These are phyloP conservation scores for Ceyx cyanopectus DNA, from an alignment of 2,113 vertebrate genomes.

Conservation along the genomic window DNA sequence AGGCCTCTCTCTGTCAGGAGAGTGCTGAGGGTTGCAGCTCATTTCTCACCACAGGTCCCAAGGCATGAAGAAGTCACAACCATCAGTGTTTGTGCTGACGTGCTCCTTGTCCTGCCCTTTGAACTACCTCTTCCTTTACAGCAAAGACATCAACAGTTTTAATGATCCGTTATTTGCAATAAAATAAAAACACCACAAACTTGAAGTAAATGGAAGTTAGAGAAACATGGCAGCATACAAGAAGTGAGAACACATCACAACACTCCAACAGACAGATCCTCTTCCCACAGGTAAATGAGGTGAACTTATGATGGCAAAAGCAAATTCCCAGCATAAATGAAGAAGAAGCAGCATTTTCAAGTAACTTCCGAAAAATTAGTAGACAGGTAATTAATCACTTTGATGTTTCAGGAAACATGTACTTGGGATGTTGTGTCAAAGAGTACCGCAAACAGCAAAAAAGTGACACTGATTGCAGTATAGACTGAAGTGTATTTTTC, in stretches of 20 bases:
- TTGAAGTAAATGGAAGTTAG: constrained; percentile 48
- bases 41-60: neutral
- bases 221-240: constrained; percentile 9
- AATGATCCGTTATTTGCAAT: neutral
- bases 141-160: constrained; percentile 18
- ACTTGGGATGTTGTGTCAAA: neutral
- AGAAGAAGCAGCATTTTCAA: constrained; percentile 56
- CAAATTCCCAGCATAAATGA: constrained; percentile 51
- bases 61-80: neutral
- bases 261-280: constrained; percentile 40
- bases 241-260: constrained; percentile 48
- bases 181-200: constrained; percentile 47
- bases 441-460: neutral
- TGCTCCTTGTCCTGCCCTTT: neutral
- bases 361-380: neutral
- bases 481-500: neutral
- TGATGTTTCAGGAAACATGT: constrained; percentile 67
- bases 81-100: neutral
- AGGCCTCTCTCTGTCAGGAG: neutral
- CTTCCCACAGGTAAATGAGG: constrained; percentile 59
- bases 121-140: constrained; percentile 29
- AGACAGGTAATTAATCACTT: constrained; percentile 52
- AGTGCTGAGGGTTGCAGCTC: neutral
- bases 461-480: neutral
- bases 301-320: constrained; percentile 52